phyloP scores from a whole-genome alignment of 2,797 vertebrate species.

The Lepidocolaptes lacrymiger region DNA sequence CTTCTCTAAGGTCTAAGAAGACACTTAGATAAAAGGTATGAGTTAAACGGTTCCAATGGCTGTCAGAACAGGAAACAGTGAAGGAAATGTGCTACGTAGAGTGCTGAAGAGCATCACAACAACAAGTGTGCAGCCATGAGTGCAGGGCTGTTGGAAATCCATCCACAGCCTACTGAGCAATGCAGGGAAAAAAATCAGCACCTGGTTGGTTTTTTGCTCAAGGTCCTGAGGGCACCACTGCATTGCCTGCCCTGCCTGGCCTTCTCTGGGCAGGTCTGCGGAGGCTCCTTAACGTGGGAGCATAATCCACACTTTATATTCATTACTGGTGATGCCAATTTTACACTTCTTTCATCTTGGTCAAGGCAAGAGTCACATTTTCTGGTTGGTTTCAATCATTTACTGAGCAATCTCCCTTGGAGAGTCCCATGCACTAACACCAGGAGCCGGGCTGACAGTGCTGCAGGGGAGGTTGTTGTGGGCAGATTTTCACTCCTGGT shows the following conservation, averaged over 20 bases:
- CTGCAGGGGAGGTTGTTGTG: not conserved
- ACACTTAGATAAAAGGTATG: not conserved
- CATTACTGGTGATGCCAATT: not conserved
- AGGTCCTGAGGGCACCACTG: accelerated
- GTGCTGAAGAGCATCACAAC: not conserved
- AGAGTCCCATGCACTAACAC: not conserved
- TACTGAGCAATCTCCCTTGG: not conserved
- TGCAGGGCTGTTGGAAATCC: not conserved
- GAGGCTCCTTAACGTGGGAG: not conserved
- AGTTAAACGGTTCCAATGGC: accelerated
- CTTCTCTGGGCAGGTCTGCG: not conserved
- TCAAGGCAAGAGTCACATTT: not conserved
- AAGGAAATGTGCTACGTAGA: accelerated
- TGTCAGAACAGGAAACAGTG: not conserved
- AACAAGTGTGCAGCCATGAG: not conserved
- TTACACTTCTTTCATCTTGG: not conserved
- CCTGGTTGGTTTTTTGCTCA: not conserved
- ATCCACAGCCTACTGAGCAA: not conserved
- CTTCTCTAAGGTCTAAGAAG: not conserved
- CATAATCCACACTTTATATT: not conserved
- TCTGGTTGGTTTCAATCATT: not conserved
- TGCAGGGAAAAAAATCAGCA: not conserved
- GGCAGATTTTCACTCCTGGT: not conserved
- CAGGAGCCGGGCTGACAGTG: not conserved
- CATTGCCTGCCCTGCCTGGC: not conserved